Conservation (phyloP, 23 tunicate genomes). For the Halocynthia roretzi region DNA sequence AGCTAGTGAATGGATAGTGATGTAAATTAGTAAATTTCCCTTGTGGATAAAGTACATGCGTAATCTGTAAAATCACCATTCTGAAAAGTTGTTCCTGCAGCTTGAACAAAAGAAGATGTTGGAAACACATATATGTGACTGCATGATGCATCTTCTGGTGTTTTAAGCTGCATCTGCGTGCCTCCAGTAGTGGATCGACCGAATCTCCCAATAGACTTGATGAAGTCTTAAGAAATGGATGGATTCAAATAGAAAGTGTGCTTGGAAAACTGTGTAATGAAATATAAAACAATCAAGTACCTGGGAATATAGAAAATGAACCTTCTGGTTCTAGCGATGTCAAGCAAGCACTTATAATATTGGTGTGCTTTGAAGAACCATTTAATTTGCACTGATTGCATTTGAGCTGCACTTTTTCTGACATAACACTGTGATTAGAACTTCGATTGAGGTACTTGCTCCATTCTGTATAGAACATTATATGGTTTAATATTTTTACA, state of each 20-base stretch:
- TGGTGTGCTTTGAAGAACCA: slow-evolving; percentile 19
- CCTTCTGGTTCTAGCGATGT: slow-evolving; percentile 89
- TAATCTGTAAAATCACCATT: neutral
- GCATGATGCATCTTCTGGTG: slow-evolving; percentile 77
- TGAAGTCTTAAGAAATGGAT: neutral
- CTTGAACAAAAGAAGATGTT: slow-evolving; percentile 72
- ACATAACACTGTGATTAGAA: slow-evolving; percentile 14
- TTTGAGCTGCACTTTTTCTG: slow-evolving; percentile 20
- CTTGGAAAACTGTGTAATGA: neutral
- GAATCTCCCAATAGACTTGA: slow-evolving; percentile 15
- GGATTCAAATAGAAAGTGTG: too few relatives aligned
- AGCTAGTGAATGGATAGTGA: too few relatives aligned
- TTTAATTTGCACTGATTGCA: slow-evolving; percentile 65
- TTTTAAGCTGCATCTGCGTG: slow-evolving; percentile 53
- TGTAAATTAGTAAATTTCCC: too few relatives aligned
- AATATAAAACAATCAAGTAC: slow-evolving; percentile 12
- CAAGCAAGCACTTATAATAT: slow-evolving; percentile 66
- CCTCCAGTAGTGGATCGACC: slow-evolving; percentile 45
- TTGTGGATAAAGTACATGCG: too few relatives aligned
- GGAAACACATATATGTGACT: slow-evolving; percentile 85
- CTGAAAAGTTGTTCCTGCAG: slow-evolving; percentile 15
- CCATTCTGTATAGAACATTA: slow-evolving; percentile 53
- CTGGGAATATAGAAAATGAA: slow-evolving; percentile 62
- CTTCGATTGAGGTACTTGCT: slow-evolving; percentile 60
- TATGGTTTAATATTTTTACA: too few relatives aligned